A percentile compares a stretch with the other conserved stretches of the same genome.
These are phyloP conservation scores for Epistrophe eligans DNA, from an alignment of 2,888 invertebrate species.

Conservation along the genomic window DNA sequence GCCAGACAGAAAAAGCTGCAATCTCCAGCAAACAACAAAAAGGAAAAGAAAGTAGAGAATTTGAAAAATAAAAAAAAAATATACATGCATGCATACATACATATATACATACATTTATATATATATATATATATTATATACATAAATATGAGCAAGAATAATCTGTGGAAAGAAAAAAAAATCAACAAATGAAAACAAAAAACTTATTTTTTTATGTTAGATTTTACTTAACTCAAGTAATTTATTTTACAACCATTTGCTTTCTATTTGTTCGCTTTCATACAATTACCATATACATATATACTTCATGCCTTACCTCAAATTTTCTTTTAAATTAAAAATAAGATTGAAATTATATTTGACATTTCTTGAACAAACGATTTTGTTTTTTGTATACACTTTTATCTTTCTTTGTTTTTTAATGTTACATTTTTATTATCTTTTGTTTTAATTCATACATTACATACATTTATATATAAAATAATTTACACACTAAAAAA, in stretches of 20 bases:
- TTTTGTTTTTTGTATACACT: slow-evolving; percentile 30
- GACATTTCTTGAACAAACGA: slow-evolving; percentile 48
- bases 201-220: slow-evolving; percentile 50
- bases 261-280: slow-evolving; percentile 35
- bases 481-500: slow-evolving; percentile 73
- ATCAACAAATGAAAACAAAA: slow-evolving; percentile 23
- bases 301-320: slow-evolving; percentile 18
- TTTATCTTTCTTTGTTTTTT: slow-evolving; percentile 32
- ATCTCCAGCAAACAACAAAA: too few relatives aligned
- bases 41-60: neutral
- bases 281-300: neutral
- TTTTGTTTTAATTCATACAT: slow-evolving; percentile 57
- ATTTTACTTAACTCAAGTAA: slow-evolving; percentile 61
- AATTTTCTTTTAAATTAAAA: slow-evolving; percentile 49
- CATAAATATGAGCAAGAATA: too few relatives aligned
- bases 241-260: slow-evolving; percentile 56
- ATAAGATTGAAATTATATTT: slow-evolving; percentile 51
- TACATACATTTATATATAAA: slow-evolving; percentile 69
- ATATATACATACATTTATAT: too few relatives aligned
- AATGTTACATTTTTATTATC: slow-evolving; percentile 44
- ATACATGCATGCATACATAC: too few relatives aligned
- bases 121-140: too few relatives aligned
- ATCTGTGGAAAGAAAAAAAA: neutral
- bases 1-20: neutral
- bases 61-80: neutral